Percentiles rank a stretch among this genome's conserved stretches.
phyloP scores from a whole-genome alignment of 2,797 vertebrate genomes.

The Heliangelus exortis region DNA sequence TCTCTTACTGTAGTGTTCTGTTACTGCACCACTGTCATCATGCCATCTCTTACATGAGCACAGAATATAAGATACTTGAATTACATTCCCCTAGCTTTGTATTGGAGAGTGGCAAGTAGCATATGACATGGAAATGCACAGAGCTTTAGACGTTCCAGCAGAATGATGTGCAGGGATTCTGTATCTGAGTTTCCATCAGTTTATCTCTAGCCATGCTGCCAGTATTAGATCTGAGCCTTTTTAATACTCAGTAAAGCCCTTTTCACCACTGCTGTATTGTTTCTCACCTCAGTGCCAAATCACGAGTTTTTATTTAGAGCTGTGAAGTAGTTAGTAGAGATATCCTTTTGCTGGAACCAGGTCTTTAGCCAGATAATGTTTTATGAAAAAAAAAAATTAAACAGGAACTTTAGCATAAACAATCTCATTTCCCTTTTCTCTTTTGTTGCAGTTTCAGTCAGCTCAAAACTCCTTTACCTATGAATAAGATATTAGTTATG shows the following conservation, averaged over 20 bases:
- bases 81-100: neutral
- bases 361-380: neutral
- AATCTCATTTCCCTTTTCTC: neutral
- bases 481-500: neutral
- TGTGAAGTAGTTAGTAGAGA: neutral
- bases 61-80: neutral
- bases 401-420: neutral
- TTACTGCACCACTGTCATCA: neutral
- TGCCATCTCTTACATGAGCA: neutral
- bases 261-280: neutral
- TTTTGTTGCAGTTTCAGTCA: neutral
- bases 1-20: neutral
- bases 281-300: neutral
- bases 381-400: neutral
- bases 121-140: neutral
- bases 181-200: neutral
- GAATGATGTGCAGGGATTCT: neutral
- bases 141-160: neutral
- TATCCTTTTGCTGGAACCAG: neutral
- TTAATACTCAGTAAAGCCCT: neutral
- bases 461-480: neutral
- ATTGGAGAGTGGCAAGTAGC: neutral
- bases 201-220: neutral
- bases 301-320: neutral
- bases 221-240: neutral